phyloP scores from a whole-genome alignment of 2,888 invertebrate species.

The Pandemis cinnamomeana region DNA sequence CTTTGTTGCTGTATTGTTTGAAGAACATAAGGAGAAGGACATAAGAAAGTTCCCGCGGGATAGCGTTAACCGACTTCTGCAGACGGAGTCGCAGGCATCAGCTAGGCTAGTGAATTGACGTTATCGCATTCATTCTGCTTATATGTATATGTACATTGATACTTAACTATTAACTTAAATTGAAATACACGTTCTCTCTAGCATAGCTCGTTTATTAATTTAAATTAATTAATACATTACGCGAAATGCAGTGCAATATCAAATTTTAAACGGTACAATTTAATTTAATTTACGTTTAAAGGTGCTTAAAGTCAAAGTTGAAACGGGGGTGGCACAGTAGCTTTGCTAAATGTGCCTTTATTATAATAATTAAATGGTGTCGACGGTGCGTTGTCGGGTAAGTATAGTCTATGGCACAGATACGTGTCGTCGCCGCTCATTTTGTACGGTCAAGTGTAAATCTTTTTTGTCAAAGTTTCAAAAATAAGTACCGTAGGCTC shows the following conservation, averaged over 20 bases:
- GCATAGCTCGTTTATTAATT: not conserved
- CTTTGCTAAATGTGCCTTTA: conserved; percentile 5
- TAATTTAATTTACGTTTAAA: conserved; percentile 2
- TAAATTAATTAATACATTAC: not conserved
- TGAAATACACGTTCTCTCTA: not conserved
- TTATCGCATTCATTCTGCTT: too few relatives aligned
- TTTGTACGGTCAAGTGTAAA: too few relatives aligned
- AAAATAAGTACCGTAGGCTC: too few relatives aligned
- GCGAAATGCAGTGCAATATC: not conserved
- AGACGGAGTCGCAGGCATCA: too few relatives aligned
- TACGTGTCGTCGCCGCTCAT: too few relatives aligned
- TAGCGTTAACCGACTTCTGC: too few relatives aligned
- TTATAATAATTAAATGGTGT: not conserved
- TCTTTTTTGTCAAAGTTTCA: too few relatives aligned
- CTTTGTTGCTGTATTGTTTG: too few relatives aligned
- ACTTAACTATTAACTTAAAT: not conserved
- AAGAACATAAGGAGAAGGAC: too few relatives aligned
- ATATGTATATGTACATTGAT: too few relatives aligned
- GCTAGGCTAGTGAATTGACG: too few relatives aligned
- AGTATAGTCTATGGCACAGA: not conserved
- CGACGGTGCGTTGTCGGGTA: not conserved
- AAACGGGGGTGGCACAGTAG: not conserved
- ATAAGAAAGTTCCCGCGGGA: too few relatives aligned
- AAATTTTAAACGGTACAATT: not conserved
- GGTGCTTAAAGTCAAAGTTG: conserved; percentile 5